These are phyloP conservation scores for Dendropsophus ebraccatus DNA, from an alignment of 2,113 vertebrate species.

Conservation along the genomic window DNA sequence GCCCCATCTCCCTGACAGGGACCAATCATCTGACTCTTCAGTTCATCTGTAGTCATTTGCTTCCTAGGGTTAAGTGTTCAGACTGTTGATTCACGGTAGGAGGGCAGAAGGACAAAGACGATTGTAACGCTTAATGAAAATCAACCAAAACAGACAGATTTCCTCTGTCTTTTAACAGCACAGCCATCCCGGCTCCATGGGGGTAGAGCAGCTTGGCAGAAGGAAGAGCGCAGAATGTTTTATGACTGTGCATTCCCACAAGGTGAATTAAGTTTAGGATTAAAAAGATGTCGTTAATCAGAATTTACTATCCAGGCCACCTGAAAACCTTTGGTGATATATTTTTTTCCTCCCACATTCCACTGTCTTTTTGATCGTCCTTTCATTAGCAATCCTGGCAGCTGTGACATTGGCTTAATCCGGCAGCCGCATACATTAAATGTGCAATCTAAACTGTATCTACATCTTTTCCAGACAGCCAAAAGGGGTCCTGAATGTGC, in stretches of 20 bases:
- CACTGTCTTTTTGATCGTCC: slow-evolving; percentile 65
- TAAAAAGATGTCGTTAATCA: slow-evolving; percentile 70
- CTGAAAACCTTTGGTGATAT: slow-evolving; percentile 67
- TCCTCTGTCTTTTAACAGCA: slow-evolving; percentile 32
- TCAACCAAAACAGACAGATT: slow-evolving; percentile 29
- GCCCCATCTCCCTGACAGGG: background rate
- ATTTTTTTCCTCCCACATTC: slow-evolving; percentile 63
- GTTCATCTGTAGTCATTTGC: background rate
- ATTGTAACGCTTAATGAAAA: slow-evolving; percentile 15
- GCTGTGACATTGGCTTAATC: slow-evolving; percentile 59
- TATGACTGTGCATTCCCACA: slow-evolving; percentile 62
- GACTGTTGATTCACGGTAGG: background rate
- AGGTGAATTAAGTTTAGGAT: slow-evolving; percentile 71
- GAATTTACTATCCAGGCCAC: slow-evolving; percentile 68
- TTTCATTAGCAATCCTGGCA: slow-evolving; percentile 70
- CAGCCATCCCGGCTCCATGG: background rate
- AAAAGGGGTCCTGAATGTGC: slow-evolving; percentile 36
- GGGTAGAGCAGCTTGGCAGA: slow-evolving; percentile 53
- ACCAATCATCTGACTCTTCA: background rate
- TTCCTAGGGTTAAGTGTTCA: slow-evolving; percentile 29
- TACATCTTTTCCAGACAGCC: slow-evolving; percentile 56
- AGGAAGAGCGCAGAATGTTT: slow-evolving; percentile 54
- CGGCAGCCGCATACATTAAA: slow-evolving; percentile 63
- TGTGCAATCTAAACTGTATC: slow-evolving; percentile 65
- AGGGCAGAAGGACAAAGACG: background rate